Conservation (phyloP, 2,888 invertebrate genomes). For the Cheilosia variabilis region DNA sequence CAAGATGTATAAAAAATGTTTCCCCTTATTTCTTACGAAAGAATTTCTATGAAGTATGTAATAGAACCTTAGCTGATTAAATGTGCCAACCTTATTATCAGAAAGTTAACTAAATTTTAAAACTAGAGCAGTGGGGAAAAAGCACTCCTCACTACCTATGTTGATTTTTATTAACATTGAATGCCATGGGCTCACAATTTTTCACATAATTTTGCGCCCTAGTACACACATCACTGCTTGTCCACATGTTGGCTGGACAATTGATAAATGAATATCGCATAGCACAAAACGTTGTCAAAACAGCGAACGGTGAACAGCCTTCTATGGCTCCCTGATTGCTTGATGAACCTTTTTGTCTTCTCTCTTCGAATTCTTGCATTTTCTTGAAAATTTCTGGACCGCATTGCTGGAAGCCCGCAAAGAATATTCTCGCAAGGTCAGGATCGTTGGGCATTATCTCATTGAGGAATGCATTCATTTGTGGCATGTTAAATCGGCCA, state of each 20-base stretch:
- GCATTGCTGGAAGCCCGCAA: conserved; percentile 33
- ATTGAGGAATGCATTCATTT: conserved; percentile 8
- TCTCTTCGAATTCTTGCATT: conserved; percentile 38
- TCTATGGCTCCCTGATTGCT: not conserved
- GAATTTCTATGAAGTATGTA: too few relatives aligned
- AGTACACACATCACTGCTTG: conserved; percentile 25
- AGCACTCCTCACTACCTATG: not conserved
- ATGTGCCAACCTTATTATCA: too few relatives aligned
- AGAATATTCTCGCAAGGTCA: conserved; percentile 2
- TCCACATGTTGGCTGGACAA: conserved; percentile 43
- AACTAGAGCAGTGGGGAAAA: too few relatives aligned
- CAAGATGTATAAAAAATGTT: too few relatives aligned
- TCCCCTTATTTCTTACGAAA: too few relatives aligned
- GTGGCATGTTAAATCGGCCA: conserved; percentile 20
- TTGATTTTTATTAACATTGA: not conserved
- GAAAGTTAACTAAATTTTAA: too few relatives aligned
- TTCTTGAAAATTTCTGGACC: conserved; percentile 11
- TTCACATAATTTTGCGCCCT: conserved; percentile 32
- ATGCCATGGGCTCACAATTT: conserved; percentile 44
- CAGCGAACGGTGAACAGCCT: conserved; percentile 49
- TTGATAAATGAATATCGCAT: conserved; percentile 42
- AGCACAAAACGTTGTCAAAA: conserved; percentile 37
- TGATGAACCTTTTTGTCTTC: not conserved
- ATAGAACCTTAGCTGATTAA: too few relatives aligned
- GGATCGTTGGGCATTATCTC: conserved; percentile 35